Conservation (phyloP, 2,888 invertebrate species). For the Azorinus chamasolen region DNA sequence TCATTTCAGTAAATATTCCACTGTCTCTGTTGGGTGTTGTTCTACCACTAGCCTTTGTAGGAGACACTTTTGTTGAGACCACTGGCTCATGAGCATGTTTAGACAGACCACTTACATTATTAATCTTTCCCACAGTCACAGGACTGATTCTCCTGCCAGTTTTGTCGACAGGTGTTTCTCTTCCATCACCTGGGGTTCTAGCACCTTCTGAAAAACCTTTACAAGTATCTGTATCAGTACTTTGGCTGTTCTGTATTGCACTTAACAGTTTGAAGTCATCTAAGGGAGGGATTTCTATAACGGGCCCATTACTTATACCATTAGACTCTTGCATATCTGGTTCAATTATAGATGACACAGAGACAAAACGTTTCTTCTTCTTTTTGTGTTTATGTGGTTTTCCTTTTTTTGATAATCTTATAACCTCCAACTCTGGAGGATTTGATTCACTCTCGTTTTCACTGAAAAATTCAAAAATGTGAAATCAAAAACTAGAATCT, state of each 20-base stretch:
- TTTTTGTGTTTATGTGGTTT: constrained; percentile 46
- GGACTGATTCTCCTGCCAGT: background rate
- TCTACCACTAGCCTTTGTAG: background rate
- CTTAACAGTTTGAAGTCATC: constrained; percentile 48
- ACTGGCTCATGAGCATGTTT: background rate
- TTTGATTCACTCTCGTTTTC: background rate
- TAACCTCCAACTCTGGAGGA: constrained; percentile 45
- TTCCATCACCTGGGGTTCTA: constrained; percentile 33
- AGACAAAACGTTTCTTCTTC: constrained; percentile 59
- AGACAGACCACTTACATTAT: background rate
- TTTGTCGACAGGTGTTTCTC: constrained; percentile 1
- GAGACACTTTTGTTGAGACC: background rate
- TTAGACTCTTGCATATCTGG: background rate
- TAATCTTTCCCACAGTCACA: background rate
- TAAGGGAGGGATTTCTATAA: constrained; percentile 56
- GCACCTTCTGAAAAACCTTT: background rate
- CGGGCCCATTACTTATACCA: constrained; percentile 14
- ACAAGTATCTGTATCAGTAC: background rate
- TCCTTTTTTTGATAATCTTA: constrained; percentile 49
- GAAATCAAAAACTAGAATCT: too few relatives aligned
- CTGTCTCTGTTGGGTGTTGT: background rate
- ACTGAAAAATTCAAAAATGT: too few relatives aligned
- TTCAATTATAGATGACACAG: constrained; percentile 40
- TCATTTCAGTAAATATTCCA: constrained; percentile 44
- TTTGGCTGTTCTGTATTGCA: constrained; percentile 44